A percentile compares a stretch with the other conserved stretches of the same genome.
Evolutionary conservation across 2,797 vertebrate species (phyloP).

Genomic region (Cuculus canorus): DNA sequence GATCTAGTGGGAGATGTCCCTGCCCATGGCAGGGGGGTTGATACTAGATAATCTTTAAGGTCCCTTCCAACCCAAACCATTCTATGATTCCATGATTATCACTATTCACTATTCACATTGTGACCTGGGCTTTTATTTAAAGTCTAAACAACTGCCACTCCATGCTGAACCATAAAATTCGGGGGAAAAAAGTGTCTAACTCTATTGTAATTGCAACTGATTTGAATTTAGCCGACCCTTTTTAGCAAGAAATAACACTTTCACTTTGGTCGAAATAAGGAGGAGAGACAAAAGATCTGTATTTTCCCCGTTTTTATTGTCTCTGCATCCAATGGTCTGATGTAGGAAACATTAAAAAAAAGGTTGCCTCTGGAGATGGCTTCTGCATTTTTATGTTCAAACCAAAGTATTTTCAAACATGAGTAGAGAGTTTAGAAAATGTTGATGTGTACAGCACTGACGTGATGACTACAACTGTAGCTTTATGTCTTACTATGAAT

Average conservation of each 20-base stretch:
- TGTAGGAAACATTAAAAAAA: neutral
- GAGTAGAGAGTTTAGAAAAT: neutral
- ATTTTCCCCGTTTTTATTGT: neutral
- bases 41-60: too few species aligned
- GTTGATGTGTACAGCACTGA: neutral
- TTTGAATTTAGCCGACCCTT: neutral
- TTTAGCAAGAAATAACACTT: neutral
- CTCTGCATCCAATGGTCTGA: neutral
- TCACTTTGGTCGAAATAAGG: neutral
- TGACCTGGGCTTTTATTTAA: fast-evolving
- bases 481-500: neutral
- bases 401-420: neutral
- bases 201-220: neutral
- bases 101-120: neutral
- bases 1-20: too few species aligned
- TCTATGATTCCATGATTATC: neutral
- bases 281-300: neutral
- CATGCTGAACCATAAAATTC: neutral
- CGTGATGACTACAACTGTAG: neutral
- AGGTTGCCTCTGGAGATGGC: neutral
- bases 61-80: too few species aligned
- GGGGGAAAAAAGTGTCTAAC: neutral
- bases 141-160: neutral
- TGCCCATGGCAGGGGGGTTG: too few species aligned
- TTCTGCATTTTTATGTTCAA: neutral